A percentile compares a stretch with the other conserved stretches of the same genome.
These are phyloP conservation scores for Ligdia adustata DNA, from an alignment of 2,888 invertebrate species.

Conservation along the genomic window DNA sequence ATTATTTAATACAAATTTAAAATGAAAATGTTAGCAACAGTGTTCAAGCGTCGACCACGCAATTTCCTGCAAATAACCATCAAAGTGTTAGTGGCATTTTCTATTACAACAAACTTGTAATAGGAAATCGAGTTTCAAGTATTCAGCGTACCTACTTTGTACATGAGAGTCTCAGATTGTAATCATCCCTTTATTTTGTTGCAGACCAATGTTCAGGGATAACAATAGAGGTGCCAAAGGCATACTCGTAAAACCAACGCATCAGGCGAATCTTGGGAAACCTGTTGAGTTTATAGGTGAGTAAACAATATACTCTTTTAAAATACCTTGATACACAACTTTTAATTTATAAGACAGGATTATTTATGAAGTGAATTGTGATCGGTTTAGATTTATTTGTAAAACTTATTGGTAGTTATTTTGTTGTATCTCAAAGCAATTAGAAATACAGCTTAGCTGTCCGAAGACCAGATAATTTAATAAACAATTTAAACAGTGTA, in stretches of 20 bases:
- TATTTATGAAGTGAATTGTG: no score
- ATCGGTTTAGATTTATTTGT: no score
- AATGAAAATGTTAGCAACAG: conserved; percentile 17
- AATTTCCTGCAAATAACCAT: conserved; percentile 32
- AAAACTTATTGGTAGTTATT: no score
- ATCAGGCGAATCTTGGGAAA: conserved; percentile 93
- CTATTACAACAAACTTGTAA: conserved; percentile 14
- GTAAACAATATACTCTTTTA: no score
- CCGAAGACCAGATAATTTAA: no score
- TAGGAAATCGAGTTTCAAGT: background rate
- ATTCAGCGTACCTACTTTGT: background rate
- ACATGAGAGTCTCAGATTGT: conserved; percentile 15
- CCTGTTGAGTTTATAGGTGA: conserved; percentile 98
- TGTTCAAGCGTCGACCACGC: conserved; percentile 20
- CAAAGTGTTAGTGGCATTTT: conserved; percentile 34
- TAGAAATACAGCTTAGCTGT: no score
- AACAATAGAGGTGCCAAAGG: conserved; percentile 92
- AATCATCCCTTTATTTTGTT: conserved; percentile 48
- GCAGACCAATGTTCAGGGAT: conserved; percentile 79
- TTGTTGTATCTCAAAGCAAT: no score
- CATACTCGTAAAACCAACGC: conserved; percentile 90
- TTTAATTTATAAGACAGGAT: no score
- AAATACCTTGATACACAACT: no score
- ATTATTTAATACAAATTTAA: conserved; percentile 4
- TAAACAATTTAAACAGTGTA: no score